Percentiles rank a stretch among this genome's conserved stretches.
phyloP scores from a whole-genome alignment of 2,797 vertebrate species.

The Propithecus perrieri region DNA sequence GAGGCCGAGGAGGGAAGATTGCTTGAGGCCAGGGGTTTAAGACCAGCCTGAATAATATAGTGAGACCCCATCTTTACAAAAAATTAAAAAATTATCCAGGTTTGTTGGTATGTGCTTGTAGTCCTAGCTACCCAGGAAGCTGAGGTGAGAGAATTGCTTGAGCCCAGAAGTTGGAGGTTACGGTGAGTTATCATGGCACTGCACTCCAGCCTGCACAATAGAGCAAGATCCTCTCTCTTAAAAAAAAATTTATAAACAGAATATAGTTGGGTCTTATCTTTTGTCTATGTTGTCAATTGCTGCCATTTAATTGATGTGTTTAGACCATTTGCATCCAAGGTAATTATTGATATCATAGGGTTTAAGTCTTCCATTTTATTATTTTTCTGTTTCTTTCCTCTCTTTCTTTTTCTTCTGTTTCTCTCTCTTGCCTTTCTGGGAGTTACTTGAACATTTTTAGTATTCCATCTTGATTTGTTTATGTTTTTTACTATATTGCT shows the following conservation, averaged over 20 bases:
- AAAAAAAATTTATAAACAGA: background rate
- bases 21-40: background rate
- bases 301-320: background rate
- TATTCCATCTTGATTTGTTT: constrained; percentile 32
- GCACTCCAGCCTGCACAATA: background rate
- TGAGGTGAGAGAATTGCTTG: background rate
- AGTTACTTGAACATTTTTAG: constrained; percentile 25
- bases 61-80: background rate
- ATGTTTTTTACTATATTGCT: constrained; percentile 7
- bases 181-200: background rate
- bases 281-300: background rate
- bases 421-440: background rate
- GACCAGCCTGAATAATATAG: background rate
- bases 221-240: background rate
- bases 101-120: background rate
- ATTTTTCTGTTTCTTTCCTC: constrained; percentile 36
- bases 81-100: background rate
- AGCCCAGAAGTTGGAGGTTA: background rate
- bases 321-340: background rate
- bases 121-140: background rate
- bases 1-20: background rate
- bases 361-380: background rate
- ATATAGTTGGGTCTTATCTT: background rate
- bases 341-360: background rate
- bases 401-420: constrained; percentile 5